A percentile compares a stretch with the other conserved stretches of the same genome.
These are phyloP conservation scores for Varanus salvator DNA, from an alignment of 2,113 vertebrate species.

Conservation along the genomic window DNA sequence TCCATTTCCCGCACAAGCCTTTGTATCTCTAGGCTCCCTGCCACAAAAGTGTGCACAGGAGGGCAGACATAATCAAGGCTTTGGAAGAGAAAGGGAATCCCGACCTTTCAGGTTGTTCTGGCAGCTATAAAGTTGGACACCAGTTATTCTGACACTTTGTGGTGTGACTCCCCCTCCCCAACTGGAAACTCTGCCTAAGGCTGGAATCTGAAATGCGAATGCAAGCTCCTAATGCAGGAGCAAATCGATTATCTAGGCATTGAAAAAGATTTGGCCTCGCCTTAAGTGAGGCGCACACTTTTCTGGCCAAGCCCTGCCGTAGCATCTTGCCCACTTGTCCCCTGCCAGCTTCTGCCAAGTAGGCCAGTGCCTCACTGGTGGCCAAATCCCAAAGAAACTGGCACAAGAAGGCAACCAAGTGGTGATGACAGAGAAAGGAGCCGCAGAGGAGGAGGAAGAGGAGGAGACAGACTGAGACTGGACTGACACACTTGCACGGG, in stretches of 20 bases:
- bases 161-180: not conserved
- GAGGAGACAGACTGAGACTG: conserved; percentile 70
- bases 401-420: not conserved
- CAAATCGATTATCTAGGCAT: not conserved
- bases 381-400: not conserved
- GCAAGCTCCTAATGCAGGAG: not conserved
- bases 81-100: not conserved
- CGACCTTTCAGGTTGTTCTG: no score
- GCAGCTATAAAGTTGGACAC: not conserved
- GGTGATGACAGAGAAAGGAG: conserved; percentile 41
- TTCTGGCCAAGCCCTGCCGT: not conserved
- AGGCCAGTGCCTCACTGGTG: not conserved
- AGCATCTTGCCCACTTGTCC: not conserved
- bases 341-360: not conserved
- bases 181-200: not conserved
- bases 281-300: not conserved
- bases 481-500: conserved; percentile 61
- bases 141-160: not conserved
- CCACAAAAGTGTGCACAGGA: not conserved
- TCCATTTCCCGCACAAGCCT: no score
- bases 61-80: no score
- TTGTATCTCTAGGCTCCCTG: no score
- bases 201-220: not conserved
- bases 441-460: not conserved
- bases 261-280: not conserved